Percentiles rank a stretch among this genome's conserved stretches.
Conservation (phyloP, 2,888 invertebrate genomes). For the Platycnemis pennipes region DNA sequence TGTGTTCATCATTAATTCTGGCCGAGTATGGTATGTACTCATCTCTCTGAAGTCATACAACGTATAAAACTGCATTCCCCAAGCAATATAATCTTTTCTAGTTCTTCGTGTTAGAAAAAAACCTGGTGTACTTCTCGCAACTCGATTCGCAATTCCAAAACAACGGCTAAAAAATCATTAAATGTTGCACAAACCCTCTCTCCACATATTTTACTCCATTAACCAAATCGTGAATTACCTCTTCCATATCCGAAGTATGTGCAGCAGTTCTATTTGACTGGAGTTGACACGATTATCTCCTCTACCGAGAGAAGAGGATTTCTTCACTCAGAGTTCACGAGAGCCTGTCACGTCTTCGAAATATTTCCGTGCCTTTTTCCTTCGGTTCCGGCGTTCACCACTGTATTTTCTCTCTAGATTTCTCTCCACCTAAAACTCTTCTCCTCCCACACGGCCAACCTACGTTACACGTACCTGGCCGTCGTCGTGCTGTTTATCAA, state of each 20-base stretch:
- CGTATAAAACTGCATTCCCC: too few relatives aligned
- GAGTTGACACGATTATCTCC: neutral
- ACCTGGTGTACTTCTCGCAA: too few relatives aligned
- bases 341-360: neutral
- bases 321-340: neutral
- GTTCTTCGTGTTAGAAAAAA: neutral
- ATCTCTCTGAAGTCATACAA: too few relatives aligned
- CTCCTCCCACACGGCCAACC: neutral
- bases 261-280: neutral
- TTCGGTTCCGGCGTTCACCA: neutral
- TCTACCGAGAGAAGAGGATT: neutral
- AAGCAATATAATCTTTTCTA: neutral
- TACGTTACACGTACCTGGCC: neutral
- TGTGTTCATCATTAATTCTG: too few relatives aligned
- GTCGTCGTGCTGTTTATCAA: slow-evolving; percentile 9
- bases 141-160: neutral
- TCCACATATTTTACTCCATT: neutral
- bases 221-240: neutral
- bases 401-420: neutral
- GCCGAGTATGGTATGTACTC: too few relatives aligned
- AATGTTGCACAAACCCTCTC: neutral
- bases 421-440: neutral
- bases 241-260: neutral
- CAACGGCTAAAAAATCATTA: neutral
- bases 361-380: neutral